Evolutionary conservation across 2,888 invertebrate species (phyloP).

Genomic region (Melipona beecheii): DNA sequence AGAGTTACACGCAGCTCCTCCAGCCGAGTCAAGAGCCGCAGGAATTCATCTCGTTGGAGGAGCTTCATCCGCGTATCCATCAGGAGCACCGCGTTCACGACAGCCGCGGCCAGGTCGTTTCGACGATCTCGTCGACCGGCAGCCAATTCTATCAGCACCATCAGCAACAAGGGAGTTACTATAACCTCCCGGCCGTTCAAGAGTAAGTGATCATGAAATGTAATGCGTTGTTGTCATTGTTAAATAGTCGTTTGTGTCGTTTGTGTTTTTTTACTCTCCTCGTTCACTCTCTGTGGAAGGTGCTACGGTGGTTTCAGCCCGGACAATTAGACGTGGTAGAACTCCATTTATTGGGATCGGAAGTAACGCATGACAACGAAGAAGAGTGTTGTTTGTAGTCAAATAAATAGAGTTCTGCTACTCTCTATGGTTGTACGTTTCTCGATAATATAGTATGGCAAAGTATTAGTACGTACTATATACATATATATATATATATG

Average conservation of each 20-base stretch:
- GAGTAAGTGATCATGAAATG: conserved; percentile 77
- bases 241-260: neutral
- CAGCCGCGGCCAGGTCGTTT: conserved; percentile 57
- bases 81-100: conserved; percentile 66
- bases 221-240: conserved; percentile 46
- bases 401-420: neutral
- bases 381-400: neutral
- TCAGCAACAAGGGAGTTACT: conserved; percentile 72
- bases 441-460: neutral
- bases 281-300: no score
- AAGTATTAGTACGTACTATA: neutral
- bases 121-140: conserved; percentile 54
- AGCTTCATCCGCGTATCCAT: conserved; percentile 74
- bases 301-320: neutral
- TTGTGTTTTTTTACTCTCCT: no score
- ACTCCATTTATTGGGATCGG: neutral
- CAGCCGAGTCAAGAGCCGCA: conserved; percentile 77
- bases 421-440: neutral
- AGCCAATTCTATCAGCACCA: conserved; percentile 68
- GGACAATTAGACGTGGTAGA: neutral
- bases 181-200: conserved; percentile 77
- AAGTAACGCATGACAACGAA: neutral
- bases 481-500: no score
- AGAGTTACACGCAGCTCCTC: conserved; percentile 79
- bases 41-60: conserved; percentile 79